A percentile compares a stretch with the other conserved stretches of the same genome.
Conservation (phyloP, 2,888 invertebrate species). For the Epirrhoe alternata region DNA sequence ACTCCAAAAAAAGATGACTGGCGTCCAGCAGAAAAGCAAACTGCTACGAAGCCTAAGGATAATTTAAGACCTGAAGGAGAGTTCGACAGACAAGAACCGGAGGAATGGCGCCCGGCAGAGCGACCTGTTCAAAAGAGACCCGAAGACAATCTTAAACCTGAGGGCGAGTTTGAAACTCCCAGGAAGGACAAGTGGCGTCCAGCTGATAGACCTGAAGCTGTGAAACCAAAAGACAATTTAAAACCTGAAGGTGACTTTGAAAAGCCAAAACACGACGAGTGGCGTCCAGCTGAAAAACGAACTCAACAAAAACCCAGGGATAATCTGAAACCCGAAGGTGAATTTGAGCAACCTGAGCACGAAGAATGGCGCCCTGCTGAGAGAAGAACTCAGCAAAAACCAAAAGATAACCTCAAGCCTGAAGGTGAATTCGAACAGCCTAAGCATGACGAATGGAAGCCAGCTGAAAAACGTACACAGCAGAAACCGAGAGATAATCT, state of each 20-base stretch:
- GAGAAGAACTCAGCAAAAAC: conserved; percentile 63
- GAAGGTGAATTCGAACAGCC: conserved; percentile 54
- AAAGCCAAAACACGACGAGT: conserved; percentile 63
- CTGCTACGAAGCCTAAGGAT: conserved; percentile 70
- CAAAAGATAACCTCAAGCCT: conserved; percentile 70
- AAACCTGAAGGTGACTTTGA: conserved; percentile 85
- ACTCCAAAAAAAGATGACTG: conserved; percentile 60
- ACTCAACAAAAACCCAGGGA: conserved; percentile 82
- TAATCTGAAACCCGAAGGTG: conserved; percentile 85
- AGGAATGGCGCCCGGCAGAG: conserved; percentile 52
- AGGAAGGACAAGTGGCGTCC: conserved; percentile 59
- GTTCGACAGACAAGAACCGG: conserved; percentile 58
- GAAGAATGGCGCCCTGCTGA: conserved; percentile 76
- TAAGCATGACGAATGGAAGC: conserved; percentile 65
- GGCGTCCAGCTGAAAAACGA: conserved; percentile 63
- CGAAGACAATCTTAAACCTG: conserved; percentile 78
- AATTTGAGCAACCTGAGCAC: conserved; percentile 77
- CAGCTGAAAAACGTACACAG: conserved; percentile 62
- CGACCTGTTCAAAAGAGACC: conserved; percentile 46
- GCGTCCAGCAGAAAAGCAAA: conserved; percentile 56
- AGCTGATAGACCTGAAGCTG: conserved; percentile 59
- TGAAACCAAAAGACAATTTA: conserved; percentile 73
- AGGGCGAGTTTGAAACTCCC: conserved; percentile 79
- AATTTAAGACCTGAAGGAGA: conserved; percentile 84
- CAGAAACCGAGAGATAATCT: conserved; percentile 85